Evolutionary conservation across 2,113 vertebrate genomes (phyloP).

Genomic region (Phaetusa simplex): DNA sequence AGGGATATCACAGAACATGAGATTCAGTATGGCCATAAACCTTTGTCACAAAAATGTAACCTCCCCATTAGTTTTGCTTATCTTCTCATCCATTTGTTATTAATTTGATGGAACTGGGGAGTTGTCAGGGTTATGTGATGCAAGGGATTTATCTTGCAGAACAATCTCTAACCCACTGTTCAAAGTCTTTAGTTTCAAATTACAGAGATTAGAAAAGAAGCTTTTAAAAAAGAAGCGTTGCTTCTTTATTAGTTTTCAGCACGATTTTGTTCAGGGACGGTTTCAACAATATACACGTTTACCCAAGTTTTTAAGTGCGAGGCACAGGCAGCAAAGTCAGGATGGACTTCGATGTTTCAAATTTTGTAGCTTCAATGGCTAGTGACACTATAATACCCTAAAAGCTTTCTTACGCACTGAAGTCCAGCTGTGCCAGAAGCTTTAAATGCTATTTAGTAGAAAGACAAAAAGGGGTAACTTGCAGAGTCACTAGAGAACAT

Average conservation of each 20-base stretch:
- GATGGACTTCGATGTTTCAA: conserved; percentile 60
- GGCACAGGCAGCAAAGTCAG: conserved; percentile 66
- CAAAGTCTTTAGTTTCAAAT: conserved; percentile 75
- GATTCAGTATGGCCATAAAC: conserved; percentile 75
- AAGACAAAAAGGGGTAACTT: conserved; percentile 50
- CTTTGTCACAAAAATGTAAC: conserved; percentile 77
- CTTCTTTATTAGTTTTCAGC: neutral
- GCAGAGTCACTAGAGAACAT: conserved; percentile 75
- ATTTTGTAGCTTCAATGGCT: conserved; percentile 72
- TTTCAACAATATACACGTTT: neutral
- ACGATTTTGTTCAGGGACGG: neutral
- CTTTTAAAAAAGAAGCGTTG: neutral
- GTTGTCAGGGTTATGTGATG: conserved; percentile 73
- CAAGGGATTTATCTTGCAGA: conserved; percentile 79
- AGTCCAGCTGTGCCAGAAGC: conserved; percentile 78
- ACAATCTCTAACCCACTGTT: conserved; percentile 79
- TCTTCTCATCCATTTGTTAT: conserved; percentile 81
- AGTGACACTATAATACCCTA: conserved; percentile 75
- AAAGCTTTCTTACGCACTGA: conserved; percentile 71
- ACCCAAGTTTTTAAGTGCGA: conserved; percentile 36
- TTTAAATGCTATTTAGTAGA: conserved; percentile 69
- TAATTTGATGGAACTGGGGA: conserved; percentile 78
- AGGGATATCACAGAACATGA: conserved; percentile 65
- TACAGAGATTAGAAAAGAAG: conserved; percentile 42
- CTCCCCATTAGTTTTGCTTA: conserved; percentile 75